Percentiles rank a stretch among this genome's conserved stretches.
These are phyloP conservation scores for Watsonalla cultraria DNA, from an alignment of 2,888 invertebrate genomes.

Conservation along the genomic window DNA sequence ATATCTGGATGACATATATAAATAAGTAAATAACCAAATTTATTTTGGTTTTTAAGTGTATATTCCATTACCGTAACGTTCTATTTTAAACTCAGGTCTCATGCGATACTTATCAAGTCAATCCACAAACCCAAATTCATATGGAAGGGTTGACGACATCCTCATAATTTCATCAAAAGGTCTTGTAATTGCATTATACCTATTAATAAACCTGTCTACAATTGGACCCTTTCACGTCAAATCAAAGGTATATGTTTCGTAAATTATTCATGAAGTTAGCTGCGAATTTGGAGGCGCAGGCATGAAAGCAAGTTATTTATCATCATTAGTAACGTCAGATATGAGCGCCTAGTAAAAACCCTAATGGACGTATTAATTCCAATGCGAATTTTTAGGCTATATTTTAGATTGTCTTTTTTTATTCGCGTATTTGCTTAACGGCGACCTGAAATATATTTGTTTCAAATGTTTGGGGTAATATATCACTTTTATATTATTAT, in stretches of 20 bases:
- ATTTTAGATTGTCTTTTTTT: no score
- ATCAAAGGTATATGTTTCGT: slow-evolving; percentile 1
- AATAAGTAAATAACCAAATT: no score
- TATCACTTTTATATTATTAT: no score
- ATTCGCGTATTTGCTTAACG: no score
- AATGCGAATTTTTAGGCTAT: no score
- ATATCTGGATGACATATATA: no score
- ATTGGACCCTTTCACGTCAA: neutral
- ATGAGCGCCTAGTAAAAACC: neutral
- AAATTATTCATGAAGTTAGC: slow-evolving; percentile 1
- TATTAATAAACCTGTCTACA: neutral
- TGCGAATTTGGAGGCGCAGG: neutral
- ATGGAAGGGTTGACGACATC: neutral
- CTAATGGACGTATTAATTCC: neutral
- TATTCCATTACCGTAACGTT: no score
- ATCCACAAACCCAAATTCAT: neutral
- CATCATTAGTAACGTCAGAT: neutral
- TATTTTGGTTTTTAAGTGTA: no score
- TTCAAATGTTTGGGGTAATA: no score
- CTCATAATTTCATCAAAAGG: neutral
- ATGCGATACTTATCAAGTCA: no score
- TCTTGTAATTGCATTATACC: neutral
- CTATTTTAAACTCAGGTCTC: no score
- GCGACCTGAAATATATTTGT: no score
- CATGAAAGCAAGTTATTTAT: neutral